Base-by-base conservation (phyloP, 2,797 vertebrate species). In the Siniperca scherzeri region DNA sequence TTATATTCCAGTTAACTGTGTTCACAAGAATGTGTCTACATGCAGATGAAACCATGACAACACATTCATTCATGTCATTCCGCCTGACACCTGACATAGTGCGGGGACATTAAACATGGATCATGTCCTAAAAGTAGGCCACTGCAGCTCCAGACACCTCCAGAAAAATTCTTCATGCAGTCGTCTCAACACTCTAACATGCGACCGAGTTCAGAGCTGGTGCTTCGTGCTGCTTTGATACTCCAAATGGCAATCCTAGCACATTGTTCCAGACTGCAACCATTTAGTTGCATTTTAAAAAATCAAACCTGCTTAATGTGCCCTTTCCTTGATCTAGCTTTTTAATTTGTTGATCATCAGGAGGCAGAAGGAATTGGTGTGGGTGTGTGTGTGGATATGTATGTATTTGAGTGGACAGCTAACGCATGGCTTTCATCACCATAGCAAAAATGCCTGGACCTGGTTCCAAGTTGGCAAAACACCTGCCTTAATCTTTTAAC, bases 121-220 rank as follows among this genome's bases (percentile, higher is more conserved):
- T 86, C 81, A 57, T 73, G 77, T 78, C 82, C 77, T 86, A 65
- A 84, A 89, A 89, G 86, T 88, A 88, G 87, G 86, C 85, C 88
- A 86, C 57, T 36, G 76, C 73, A 67, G 76, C 83, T 87, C 59
- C 81, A 77, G 70, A 91, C 75, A 83, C 70, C 74, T 76, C 83
- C 76, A 76, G 72, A 82, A 74, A 60, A 12, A 21, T 59, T 62
- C 50, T 44, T 44, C 70, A 33, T 13, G 33, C 42, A 53, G 65
- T 70, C 65, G 50, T 77, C 76, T 77, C 65, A 6, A 25, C 21
- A 14, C 67, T 46, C 48, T 33, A 27, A 65, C 46, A 42, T 9
- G 76, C 25, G 21, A 46, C 56, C 52, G 0, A n/a, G 75, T 69
- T 55, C 6, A 38, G 52, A 38, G 79, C 53, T 22, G 78, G 22